Conservation (phyloP, 1,140 invertebrate species). For the Philopotamus ludificatus region DNA sequence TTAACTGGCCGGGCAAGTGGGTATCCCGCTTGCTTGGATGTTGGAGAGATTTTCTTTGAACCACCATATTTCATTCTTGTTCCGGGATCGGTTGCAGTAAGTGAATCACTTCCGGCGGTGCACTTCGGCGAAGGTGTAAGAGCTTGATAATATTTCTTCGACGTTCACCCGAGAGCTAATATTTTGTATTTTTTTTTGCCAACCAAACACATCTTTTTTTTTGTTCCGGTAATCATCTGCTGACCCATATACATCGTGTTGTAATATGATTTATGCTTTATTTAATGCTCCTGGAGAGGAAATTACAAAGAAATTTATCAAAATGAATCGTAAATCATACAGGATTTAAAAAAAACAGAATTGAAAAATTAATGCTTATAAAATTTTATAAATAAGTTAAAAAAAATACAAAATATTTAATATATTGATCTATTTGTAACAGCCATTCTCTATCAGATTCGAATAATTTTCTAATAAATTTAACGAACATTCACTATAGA, state of each 20-base stretch:
- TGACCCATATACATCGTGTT: not conserved
- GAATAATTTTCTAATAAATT: too few species aligned
- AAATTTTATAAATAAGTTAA: too few species aligned
- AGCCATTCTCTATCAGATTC: too few species aligned
- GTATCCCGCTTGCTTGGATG: conserved; percentile 2
- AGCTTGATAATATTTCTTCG: conserved; percentile 20
- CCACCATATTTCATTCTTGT: conserved; percentile 20
- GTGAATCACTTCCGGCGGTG: conserved; percentile 26
- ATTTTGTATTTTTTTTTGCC: not conserved
- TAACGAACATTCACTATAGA: too few species aligned
- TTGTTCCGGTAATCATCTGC: not conserved
- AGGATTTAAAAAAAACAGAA: too few species aligned
- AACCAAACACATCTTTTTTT: not conserved
- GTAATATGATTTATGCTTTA: not conserved
- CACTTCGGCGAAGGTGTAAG: conserved; percentile 16
- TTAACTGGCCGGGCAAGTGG: conserved; percentile 31
- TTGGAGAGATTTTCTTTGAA: conserved; percentile 31
- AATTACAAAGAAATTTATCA: too few species aligned
- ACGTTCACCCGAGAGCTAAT: not conserved
- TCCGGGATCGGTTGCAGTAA: conserved; percentile 10
- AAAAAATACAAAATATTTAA: too few species aligned
- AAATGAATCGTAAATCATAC: too few species aligned
- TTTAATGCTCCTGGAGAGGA: not conserved
- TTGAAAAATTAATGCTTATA: too few species aligned
- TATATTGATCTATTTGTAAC: too few species aligned